Evolutionary conservation across 2,797 vertebrate genomes (phyloP), one percentile per base, ranked within the genome.

Genomic region (Lerista edwardsae): DNA sequence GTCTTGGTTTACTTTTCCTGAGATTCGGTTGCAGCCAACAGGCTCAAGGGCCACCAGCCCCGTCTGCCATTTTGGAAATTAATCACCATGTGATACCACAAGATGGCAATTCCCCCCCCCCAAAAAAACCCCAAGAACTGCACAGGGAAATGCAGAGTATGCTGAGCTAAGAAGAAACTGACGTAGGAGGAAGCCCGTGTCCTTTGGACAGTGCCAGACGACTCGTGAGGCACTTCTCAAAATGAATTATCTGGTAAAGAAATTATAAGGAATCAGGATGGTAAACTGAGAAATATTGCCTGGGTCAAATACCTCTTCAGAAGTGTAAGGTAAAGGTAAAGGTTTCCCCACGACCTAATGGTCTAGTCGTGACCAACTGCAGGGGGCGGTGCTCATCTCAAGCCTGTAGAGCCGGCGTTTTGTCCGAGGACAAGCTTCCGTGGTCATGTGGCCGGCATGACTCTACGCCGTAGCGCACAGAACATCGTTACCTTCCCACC

Each of bases 231-330:
- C 41, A 0, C 87, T 88, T 80, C 88, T 87, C 82, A 1, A 25
- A 86, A 64, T 57, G 89, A 90, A 86, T 90, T 83, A 90, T 92
- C 91, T 92, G 92, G 86, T 89, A 93, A 93, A 93, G 86, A 80
- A 90, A 92, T 91, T 86, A 89, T 86, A 90, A 69, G 51, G 64
- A 29, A 44, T 61, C 64, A 3, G 55, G 12, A 78, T 74, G 84
- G 77, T 80, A 17, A 87, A 11, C 85, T 83, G 75, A 67, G 71
- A 87, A 88, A 87, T 23, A 0, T 61, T 59, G 71, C 77, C 64
- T 75, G 64, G 88, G 75, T 86, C 83, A 39, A 51, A 1, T 31
- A 0, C 44, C 15, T 12, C 80, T 55, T 29, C n/a, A 51, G 6
- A 17, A 11, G 44, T 44, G 69, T 9, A 51, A 19, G 29, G 31